Evolutionary conservation across 2,113 vertebrate species (phyloP).

Genomic region (Rostratula benghalensis): DNA sequence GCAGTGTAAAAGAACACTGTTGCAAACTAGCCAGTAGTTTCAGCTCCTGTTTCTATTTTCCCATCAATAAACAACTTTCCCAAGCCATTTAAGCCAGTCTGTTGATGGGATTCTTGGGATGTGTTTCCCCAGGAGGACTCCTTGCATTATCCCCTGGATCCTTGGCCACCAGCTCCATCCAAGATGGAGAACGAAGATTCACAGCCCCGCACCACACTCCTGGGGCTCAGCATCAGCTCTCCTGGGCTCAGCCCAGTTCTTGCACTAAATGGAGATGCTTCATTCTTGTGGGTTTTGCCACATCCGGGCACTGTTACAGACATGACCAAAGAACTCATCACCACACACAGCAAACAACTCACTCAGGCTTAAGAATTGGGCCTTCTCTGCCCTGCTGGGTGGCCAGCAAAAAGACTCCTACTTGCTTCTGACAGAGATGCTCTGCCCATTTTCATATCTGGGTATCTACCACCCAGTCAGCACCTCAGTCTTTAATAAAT

Average conservation of each 20-base stretch:
- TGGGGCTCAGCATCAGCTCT: neutral
- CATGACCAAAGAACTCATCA: accelerated
- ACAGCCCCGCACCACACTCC: accelerated
- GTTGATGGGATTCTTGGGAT: neutral
- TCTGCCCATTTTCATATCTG: neutral
- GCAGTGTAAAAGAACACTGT: neutral
- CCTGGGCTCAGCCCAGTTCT: neutral
- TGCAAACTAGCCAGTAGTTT: neutral
- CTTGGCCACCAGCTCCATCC: neutral
- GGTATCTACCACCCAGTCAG: neutral
- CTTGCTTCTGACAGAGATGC: neutral
- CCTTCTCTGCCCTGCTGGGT: neutral
- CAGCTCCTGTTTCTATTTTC: neutral
- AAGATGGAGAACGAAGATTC: neutral
- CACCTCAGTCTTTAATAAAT: neutral
- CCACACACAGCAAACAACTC: neutral
- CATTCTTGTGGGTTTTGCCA: neutral
- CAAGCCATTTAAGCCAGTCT: neutral
- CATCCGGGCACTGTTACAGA: neutral
- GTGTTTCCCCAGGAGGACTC: neutral
- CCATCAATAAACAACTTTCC: neutral
- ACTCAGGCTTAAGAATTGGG: too few species aligned
- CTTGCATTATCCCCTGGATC: neutral
- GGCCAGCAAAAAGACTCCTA: neutral
- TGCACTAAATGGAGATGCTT: neutral